Conservation (phyloP, 2,113 vertebrate genomes). For the Caloenas nicobarica region DNA sequence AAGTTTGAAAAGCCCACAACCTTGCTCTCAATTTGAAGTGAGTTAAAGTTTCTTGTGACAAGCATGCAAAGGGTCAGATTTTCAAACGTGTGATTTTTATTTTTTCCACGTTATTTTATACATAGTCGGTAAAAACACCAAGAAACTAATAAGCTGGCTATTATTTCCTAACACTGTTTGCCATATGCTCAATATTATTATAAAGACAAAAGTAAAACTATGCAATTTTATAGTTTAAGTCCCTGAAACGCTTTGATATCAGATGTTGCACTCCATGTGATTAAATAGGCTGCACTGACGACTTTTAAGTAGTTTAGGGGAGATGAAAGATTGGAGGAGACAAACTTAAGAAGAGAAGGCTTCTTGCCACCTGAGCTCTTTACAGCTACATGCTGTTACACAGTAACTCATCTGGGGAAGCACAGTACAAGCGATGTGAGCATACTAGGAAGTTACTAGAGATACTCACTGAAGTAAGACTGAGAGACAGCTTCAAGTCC, state of each 20-base stretch:
- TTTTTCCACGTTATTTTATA: not conserved
- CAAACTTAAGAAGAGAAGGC: not conserved
- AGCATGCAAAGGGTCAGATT: not conserved
- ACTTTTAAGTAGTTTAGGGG: not conserved
- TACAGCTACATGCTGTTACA: not conserved
- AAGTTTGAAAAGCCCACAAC: not conserved
- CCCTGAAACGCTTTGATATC: not conserved
- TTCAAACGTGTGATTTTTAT: rapidly evolving
- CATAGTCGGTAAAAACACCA: not conserved
- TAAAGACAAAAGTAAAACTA: not conserved
- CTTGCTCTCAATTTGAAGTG: not conserved
- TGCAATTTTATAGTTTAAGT: not conserved
- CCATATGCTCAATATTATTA: not conserved
- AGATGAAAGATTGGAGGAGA: not conserved
- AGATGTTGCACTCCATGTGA: not conserved
- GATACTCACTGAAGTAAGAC: not conserved
- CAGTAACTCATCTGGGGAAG: not conserved
- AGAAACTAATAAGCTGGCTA: not conserved
- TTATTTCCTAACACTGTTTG: not conserved
- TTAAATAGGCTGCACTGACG: not conserved
- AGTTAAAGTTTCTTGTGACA: not conserved
- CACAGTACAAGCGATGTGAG: not conserved
- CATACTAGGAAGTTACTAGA: not conserved
- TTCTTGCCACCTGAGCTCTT: not conserved
- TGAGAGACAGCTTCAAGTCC: not conserved